Conservation (phyloP, 2,797 vertebrate species). For the Hoplostethus mediterraneus region DNA sequence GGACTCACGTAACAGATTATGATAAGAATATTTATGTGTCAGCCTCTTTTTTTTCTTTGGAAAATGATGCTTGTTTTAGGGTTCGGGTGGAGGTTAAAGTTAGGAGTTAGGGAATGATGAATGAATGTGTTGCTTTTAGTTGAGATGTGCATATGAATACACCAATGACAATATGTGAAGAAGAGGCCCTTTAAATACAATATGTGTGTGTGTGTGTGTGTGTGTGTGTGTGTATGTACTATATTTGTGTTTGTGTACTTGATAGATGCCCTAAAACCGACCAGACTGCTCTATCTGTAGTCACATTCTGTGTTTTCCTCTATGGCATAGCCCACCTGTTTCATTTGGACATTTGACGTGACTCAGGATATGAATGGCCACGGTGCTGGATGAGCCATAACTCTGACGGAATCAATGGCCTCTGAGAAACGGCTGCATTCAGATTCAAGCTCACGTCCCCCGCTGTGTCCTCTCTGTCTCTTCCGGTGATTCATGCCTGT, state of each 20-base stretch:
- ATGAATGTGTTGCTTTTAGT: no score
- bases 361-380: conserved; percentile 41
- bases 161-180: background rate
- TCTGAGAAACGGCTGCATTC: conserved; percentile 69
- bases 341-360: conserved; percentile 11
- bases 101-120: no score
- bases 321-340: conserved; percentile 23
- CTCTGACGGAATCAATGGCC: conserved; percentile 57
- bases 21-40: no score
- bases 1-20: no score
- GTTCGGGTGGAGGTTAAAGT: no score
- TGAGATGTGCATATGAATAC: no score
- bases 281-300: background rate
- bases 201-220: background rate
- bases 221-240: background rate
- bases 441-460: conserved; percentile 78
- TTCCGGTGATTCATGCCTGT: conserved; percentile 71
- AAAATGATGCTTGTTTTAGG: no score
- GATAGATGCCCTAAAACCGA: conserved; percentile 1
- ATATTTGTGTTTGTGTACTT: background rate
- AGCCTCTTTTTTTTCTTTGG: no score
- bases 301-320: conserved; percentile 1
- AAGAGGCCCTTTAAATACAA: background rate
- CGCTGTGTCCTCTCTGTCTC: conserved; percentile 32
- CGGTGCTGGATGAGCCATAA: conserved; percentile 31